phyloP scores from a whole-genome alignment of 2,797 vertebrate species.

The Poliocrania exsul region DNA sequence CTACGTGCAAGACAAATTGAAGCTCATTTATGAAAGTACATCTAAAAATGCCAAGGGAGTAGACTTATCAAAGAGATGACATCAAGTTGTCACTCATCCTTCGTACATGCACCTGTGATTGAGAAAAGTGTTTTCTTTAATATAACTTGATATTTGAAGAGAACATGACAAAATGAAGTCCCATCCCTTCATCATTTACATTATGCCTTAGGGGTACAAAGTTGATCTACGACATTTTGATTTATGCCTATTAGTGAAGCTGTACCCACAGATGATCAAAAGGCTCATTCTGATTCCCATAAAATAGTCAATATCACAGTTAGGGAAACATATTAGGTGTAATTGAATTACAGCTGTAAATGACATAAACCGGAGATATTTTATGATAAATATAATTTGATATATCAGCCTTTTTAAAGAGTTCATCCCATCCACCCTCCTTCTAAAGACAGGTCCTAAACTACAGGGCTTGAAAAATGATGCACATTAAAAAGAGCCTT shows the following conservation, averaged over 20 bases:
- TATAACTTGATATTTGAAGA: constrained; percentile 79
- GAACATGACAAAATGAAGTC: constrained; percentile 73
- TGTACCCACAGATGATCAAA: constrained; percentile 48
- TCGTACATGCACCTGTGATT: constrained; percentile 69
- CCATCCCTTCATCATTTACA: constrained; percentile 70
- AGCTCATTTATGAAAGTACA: constrained; percentile 76
- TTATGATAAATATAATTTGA: constrained; percentile 29
- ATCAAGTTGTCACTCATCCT: constrained; percentile 74
- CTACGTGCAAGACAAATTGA: constrained; percentile 69
- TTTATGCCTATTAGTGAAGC: constrained; percentile 59
- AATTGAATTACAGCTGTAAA: constrained; percentile 54
- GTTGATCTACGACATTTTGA: constrained; percentile 72
- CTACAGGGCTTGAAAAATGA: constrained; percentile 1
- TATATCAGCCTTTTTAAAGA: neutral
- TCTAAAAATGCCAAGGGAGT: constrained; percentile 75
- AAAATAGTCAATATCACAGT: constrained; percentile 54
- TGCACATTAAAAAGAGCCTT: neutral
- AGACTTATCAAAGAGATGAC: constrained; percentile 77
- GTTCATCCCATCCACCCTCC: neutral
- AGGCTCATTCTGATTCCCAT: constrained; percentile 55
- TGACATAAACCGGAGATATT: constrained; percentile 19
- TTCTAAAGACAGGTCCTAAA: neutral
- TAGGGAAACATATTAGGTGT: constrained; percentile 31
- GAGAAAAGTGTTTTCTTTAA: constrained; percentile 80
- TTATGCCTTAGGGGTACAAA: constrained; percentile 71